Percentiles rank a stretch among this genome's conserved stretches.
Evolutionary conservation across 2,113 vertebrate species (phyloP).

Genomic region (Aviceda subcristata): DNA sequence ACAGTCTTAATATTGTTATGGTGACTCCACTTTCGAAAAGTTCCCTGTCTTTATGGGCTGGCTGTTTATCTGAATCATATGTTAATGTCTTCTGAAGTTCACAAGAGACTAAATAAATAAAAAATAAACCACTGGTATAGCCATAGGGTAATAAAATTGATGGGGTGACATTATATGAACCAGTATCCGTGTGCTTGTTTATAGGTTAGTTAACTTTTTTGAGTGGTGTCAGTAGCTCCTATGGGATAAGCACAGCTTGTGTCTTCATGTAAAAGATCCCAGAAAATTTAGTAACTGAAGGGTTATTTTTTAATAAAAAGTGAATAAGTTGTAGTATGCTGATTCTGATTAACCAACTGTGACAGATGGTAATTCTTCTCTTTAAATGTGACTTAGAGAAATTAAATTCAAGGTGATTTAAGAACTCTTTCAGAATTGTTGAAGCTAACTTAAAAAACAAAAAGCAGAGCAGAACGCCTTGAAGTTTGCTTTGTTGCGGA

Average conservation of each 20-base stretch:
- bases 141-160: not conserved
- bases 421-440: not conserved
- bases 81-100: not conserved
- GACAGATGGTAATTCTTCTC: slow-evolving; percentile 35
- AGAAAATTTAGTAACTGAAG: not conserved
- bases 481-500: not conserved
- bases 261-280: not conserved
- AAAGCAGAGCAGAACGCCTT: not conserved
- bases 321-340: not conserved
- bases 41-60: not conserved
- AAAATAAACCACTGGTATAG: not conserved
- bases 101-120: not conserved
- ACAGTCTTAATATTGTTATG: not conserved
- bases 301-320: slow-evolving; percentile 25
- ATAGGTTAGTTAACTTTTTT: not conserved
- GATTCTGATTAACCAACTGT: slow-evolving; percentile 21
- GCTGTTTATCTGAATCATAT: not conserved
- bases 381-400: slow-evolving; percentile 7
- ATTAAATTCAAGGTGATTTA: slow-evolving; percentile 47
- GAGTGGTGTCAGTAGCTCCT: not conserved
- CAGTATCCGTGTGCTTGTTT: not conserved
- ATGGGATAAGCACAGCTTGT: not conserved
- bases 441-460: not conserved
- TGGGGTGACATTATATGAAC: not conserved
- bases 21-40: not conserved